Evolutionary conservation across 2,113 vertebrate genomes (phyloP).

Genomic region (crab-eating macaque (Macaca fascicularis)): DNA sequence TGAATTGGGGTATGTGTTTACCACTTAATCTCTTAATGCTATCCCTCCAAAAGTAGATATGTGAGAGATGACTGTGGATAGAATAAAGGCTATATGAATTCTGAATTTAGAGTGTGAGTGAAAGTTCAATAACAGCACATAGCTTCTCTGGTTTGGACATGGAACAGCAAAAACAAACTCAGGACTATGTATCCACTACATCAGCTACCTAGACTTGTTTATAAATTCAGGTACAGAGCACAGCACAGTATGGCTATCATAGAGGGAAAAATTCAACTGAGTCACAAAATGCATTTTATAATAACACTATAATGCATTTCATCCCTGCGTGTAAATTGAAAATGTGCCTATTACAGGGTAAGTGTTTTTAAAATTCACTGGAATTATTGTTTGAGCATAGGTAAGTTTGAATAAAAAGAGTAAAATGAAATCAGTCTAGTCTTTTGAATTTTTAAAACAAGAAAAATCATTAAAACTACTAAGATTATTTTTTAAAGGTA

Average conservation of each 20-base stretch:
- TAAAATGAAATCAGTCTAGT: not conserved
- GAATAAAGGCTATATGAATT: not conserved
- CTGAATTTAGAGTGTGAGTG: not conserved
- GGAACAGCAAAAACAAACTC: not conserved
- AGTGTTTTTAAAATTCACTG: not conserved
- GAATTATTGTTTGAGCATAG: not conserved
- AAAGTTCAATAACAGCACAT: not conserved
- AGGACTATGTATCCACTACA: fast-evolving
- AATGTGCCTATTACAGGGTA: not conserved
- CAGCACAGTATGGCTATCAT: not conserved
- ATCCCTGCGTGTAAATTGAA: not conserved
- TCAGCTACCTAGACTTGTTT: too few relatives aligned
- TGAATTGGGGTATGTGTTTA: not conserved
- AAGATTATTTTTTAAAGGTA: not conserved
- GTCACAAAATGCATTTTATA: not conserved
- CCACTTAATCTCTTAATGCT: not conserved
- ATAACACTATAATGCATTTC: not conserved
- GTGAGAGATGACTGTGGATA: not conserved
- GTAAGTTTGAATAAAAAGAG: not conserved
- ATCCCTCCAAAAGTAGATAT: not conserved
- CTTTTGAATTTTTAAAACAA: not conserved
- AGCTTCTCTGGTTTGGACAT: not conserved
- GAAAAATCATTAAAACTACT: not conserved
- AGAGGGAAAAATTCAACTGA: not conserved
- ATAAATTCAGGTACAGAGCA: not conserved